Conservation (phyloP, 2,113 vertebrate genomes). For the Rhizomys pruinosus region DNA sequence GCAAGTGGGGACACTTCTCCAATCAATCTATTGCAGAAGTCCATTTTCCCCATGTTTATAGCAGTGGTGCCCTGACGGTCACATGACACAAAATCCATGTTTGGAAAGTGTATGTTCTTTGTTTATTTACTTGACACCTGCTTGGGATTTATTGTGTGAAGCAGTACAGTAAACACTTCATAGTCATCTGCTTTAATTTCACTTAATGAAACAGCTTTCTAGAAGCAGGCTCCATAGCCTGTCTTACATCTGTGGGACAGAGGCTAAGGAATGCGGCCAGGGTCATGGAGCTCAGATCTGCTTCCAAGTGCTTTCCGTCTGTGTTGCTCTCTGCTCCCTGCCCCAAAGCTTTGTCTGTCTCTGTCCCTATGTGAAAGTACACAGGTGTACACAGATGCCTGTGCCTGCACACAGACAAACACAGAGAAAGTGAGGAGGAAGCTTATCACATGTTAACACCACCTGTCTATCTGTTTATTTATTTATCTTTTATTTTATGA, state of each 20-base stretch:
- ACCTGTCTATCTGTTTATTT: too few species aligned
- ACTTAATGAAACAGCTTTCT: not conserved
- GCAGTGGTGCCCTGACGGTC: not conserved
- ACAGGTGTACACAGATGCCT: too few species aligned
- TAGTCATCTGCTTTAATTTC: slow-evolving; percentile 24
- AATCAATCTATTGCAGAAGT: not conserved
- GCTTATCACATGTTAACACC: not conserved
- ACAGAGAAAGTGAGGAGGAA: not conserved
- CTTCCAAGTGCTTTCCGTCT: not conserved
- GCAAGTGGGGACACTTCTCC: not conserved
- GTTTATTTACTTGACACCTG: not conserved
- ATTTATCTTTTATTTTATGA: not conserved
- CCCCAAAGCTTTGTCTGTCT: not conserved
- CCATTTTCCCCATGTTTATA: not conserved
- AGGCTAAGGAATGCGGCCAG: not conserved
- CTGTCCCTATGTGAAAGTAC: not conserved
- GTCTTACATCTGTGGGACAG: too few species aligned
- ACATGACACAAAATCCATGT: not conserved
- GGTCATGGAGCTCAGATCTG: not conserved
- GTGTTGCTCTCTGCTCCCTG: not conserved
- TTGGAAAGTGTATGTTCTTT: not conserved
- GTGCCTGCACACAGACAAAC: too few species aligned
- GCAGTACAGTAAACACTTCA: not conserved
- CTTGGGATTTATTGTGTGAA: not conserved
- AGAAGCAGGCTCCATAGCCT: not conserved